Conservation (phyloP, 2,797 vertebrate species). For the Anabas testudineus region DNA sequence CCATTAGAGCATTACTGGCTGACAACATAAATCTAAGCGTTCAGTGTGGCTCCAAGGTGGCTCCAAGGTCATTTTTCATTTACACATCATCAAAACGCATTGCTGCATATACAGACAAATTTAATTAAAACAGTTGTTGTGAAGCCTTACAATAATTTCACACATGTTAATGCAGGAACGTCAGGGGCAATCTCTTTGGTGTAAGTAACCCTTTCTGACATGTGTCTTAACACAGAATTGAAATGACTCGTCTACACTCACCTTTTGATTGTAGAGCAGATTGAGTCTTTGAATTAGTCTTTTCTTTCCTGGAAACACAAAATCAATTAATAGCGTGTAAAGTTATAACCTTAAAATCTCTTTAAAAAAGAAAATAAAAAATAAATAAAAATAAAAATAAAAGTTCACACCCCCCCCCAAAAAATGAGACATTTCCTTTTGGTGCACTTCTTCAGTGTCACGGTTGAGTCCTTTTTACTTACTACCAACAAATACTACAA, state of each 20-base stretch:
- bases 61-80: conserved; percentile 62
- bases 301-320: conserved; percentile 76
- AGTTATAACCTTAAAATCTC: conserved; percentile 39
- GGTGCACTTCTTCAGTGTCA: not conserved
- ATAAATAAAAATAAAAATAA: not conserved
- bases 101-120: conserved; percentile 45
- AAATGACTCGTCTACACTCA: conserved; percentile 78
- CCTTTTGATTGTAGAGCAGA: conserved; percentile 89
- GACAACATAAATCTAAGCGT: conserved; percentile 40
- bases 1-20: conserved; percentile 19
- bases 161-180: conserved; percentile 10
- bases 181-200: conserved; percentile 39
- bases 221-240: conserved; percentile 25
- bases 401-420: not conserved
- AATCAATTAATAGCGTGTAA: conserved; percentile 54
- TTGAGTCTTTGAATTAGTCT: conserved; percentile 67
- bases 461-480: not conserved
- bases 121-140: conserved; percentile 39
- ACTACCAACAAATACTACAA: not conserved
- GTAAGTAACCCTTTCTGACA: conserved; percentile 63
- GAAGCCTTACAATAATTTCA: conserved; percentile 39
- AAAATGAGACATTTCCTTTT: not conserved
- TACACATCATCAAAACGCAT: conserved; percentile 54
- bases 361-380: conserved; percentile 44
- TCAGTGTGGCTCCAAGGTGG: conserved; percentile 45